Conservation (phyloP, 2,113 vertebrate genomes). For the Catharus minimus region DNA sequence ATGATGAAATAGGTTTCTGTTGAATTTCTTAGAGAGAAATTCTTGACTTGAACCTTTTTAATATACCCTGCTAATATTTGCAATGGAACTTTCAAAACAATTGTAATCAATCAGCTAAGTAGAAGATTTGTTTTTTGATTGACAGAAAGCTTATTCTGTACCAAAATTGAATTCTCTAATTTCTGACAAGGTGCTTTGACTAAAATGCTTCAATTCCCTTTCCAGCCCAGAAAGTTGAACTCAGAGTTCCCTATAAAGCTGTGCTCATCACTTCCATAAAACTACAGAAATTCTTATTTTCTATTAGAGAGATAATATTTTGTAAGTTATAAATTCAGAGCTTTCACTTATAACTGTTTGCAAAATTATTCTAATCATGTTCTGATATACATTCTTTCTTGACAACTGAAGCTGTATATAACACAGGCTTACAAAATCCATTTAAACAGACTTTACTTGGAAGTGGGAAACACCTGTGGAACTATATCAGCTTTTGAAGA, state of each 20-base stretch:
- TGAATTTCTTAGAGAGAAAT: neutral
- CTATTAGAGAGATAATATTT: neutral
- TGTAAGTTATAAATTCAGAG: neutral
- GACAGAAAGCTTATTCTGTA: neutral
- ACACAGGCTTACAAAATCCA: neutral
- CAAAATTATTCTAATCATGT: neutral
- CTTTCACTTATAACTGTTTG: neutral
- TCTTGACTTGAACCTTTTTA: neutral
- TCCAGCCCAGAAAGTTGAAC: neutral
- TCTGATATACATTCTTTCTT: neutral
- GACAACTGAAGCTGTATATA: neutral
- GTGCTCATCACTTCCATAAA: neutral
- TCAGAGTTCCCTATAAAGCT: neutral
- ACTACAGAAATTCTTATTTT: neutral
- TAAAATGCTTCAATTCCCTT: neutral
- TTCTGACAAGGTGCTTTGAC: neutral
- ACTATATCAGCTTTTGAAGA: neutral
- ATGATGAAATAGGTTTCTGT: neutral
- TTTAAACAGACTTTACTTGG: neutral
- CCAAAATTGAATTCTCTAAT: neutral
- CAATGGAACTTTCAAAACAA: neutral
- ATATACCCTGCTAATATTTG: neutral
- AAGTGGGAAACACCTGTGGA: constrained; percentile 2
- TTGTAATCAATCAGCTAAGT: neutral
- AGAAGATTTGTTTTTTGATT: neutral